A percentile compares a stretch with the other conserved stretches of the same genome.
Conservation (phyloP, 2,888 invertebrate species). For the Piscicola geometra region DNA sequence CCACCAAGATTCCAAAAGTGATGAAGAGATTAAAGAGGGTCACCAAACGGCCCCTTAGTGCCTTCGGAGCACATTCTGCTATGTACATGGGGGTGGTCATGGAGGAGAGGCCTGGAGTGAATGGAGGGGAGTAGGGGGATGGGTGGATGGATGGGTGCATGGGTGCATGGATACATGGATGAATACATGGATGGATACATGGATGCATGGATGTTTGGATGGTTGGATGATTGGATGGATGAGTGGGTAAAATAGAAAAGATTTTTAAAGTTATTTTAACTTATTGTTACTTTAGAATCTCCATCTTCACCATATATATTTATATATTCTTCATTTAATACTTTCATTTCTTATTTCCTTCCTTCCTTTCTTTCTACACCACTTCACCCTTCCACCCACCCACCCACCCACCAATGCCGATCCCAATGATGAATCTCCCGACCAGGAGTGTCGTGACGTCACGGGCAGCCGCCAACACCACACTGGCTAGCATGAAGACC, state of each 20-base stretch:
- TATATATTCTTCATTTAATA: neutral
- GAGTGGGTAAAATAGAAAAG: too few species aligned
- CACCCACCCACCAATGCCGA: constrained; percentile 51
- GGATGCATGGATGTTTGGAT: too few species aligned
- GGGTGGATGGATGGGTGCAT: too few species aligned
- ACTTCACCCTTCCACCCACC: neutral
- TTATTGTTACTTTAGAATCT: neutral
- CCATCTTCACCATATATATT: neutral
- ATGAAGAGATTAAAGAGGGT: constrained; percentile 59
- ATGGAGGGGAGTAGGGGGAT: too few species aligned
- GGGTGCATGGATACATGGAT: too few species aligned
- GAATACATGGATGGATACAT: too few species aligned
- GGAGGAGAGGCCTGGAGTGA: constrained; percentile 60
- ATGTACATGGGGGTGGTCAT: constrained; percentile 62
- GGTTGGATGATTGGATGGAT: too few species aligned
- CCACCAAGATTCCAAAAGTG: constrained; percentile 60
- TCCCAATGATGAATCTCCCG: constrained; percentile 39
- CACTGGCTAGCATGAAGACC: constrained; percentile 41
- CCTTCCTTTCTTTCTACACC: neutral
- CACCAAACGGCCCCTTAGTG: constrained; percentile 59
- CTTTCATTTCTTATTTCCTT: neutral
- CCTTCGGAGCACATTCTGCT: constrained; percentile 59
- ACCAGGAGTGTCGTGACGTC: constrained; percentile 36
- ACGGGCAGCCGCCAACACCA: constrained; percentile 37
- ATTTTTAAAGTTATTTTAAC: neutral